These are phyloP conservation scores for Pentamera pediparva DNA, from an alignment of 53 echinoderm and acorn worm species.

Conservation along the genomic window DNA sequence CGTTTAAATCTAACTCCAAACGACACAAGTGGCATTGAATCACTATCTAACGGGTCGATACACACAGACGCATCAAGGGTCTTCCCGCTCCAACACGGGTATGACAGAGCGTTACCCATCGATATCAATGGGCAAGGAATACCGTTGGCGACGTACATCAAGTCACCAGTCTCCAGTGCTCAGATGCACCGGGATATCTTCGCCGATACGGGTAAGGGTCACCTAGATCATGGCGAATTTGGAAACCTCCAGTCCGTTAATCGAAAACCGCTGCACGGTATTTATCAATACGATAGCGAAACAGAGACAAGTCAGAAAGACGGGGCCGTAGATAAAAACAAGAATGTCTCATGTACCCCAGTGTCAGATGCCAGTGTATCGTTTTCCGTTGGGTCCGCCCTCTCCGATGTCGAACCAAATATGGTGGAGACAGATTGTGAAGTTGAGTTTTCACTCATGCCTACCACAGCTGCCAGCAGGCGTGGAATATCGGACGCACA, in stretches of 20 bases:
- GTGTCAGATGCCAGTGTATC: neutral
- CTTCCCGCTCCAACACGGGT: neutral
- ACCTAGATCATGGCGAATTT: neutral
- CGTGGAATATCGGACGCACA: neutral
- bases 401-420: constrained; percentile 20
- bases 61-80: neutral
- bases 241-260: neutral
- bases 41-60: neutral
- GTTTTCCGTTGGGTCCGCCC: neutral
- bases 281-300: constrained; percentile 26
- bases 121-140: neutral
- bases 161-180: constrained; percentile 8
- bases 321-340: neutral
- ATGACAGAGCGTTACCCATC: neutral
- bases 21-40: constrained; percentile 8
- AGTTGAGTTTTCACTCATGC: constrained; percentile 24
- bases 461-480: neutral
- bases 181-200: neutral
- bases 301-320: constrained; percentile 12
- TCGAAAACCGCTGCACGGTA: constrained; percentile 7
- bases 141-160: constrained; percentile 13
- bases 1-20: neutral
- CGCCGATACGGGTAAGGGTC: neutral
- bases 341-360: neutral
- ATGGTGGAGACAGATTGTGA: constrained; percentile 19